Conservation (phyloP, 2,113 vertebrate species). For the Delphinapterus leucas region DNA sequence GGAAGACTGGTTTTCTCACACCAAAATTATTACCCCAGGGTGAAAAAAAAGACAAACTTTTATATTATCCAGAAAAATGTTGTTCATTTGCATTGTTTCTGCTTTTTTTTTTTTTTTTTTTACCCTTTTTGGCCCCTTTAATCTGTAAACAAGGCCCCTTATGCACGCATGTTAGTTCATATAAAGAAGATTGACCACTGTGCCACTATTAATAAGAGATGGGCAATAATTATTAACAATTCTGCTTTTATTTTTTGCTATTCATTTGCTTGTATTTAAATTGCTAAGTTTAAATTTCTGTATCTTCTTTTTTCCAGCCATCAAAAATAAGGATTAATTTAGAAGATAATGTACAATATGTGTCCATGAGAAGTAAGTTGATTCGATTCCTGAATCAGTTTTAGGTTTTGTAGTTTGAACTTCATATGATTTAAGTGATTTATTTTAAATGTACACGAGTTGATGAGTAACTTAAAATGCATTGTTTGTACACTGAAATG, state of each 20-base stretch:
- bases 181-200: background rate
- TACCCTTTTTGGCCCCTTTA: background rate
- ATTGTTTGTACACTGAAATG: background rate
- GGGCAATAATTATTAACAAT: background rate
- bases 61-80: background rate
- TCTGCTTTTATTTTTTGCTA: background rate
- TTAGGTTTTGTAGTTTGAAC: background rate
- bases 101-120: background rate
- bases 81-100: background rate
- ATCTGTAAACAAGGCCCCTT: background rate
- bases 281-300: slow-evolving; percentile 11
- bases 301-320: slow-evolving; percentile 67
- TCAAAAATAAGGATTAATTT: slow-evolving; percentile 72
- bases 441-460: background rate
- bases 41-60: background rate
- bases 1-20: background rate
- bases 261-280: background rate
- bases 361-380: slow-evolving; percentile 83
- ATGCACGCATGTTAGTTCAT: background rate
- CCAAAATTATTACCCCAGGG: background rate
- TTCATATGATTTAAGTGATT: background rate
- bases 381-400: slow-evolving; percentile 18
- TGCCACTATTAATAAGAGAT: background rate
- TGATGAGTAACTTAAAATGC: background rate
- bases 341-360: slow-evolving; percentile 49